Evolutionary conservation across 1,140 invertebrate species (phyloP), one percentile per base, ranked within the genome.

Genomic region (Pogonomyrmex barbatus): DNA sequence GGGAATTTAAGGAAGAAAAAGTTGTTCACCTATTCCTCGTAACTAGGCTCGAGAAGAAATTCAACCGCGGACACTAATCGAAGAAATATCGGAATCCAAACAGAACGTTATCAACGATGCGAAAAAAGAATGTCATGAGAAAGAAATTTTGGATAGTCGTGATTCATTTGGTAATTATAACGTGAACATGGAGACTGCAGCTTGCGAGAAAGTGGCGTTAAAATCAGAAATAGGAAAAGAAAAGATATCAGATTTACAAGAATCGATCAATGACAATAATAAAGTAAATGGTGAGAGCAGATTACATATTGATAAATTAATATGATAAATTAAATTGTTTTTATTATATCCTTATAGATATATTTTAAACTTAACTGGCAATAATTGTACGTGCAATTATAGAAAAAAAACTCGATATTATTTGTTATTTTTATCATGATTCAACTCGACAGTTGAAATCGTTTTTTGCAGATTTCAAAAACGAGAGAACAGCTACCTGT

Each of bases 11-110:
- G 8, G 14, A 39, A 4, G 0, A 24, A 62, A 65, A 73, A 62
- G 0, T 52, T 63, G 24, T 42, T 85, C 67, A 33, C 1, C 24
- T 87, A 85, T 52, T 30, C 14, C 42, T 87, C 36, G 45, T 50
- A 8, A 0, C 1, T 68, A 82, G 67, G 6, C 6, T 30, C 42
- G 12, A 56, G 47, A 56, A 4, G 14, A 39, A 2, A 63, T 24
- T 9, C 56, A 36, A 36, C 24, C 79, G 2, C 47, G 14, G 17
- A 78, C 6, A 0, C 42, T 91, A 52, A 12, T 91, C n/a, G 88
- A 91, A 85, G 87, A 89, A 58, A 70, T 92, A 33, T 81, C 85
- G 24, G 85, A 89, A 36, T 17, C 5, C 42, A 54, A 65, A 3
- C 52, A 39, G 47, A 56, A 83, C 8, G 33, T 39, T 33, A 39